Conservation (phyloP, 2,888 invertebrate species). For the Camponotus fellah region DNA sequence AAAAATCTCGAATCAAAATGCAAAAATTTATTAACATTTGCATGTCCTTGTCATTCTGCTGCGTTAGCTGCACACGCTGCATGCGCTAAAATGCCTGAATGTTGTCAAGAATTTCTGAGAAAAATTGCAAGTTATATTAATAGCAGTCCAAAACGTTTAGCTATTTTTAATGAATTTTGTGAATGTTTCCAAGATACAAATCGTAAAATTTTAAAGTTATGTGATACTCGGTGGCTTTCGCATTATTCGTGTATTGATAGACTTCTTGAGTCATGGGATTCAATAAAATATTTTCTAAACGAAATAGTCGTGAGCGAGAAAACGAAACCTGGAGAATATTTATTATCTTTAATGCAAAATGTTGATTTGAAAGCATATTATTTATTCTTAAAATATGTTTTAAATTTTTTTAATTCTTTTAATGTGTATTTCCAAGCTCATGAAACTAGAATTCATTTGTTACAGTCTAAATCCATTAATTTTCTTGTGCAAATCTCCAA, state of each 20-base stretch:
- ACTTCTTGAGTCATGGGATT: neutral
- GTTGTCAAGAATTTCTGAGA: neutral
- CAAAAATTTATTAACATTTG: neutral
- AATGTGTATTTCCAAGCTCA: neutral
- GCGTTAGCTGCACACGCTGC: neutral
- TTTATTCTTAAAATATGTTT: neutral
- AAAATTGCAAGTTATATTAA: neutral
- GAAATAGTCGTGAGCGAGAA: neutral
- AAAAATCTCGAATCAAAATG: neutral
- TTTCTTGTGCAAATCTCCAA: neutral
- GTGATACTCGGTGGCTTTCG: neutral
- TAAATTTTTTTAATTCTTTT: too few species aligned
- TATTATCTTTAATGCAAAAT: neutral
- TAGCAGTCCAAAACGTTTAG: neutral
- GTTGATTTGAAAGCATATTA: neutral
- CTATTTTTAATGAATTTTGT: neutral
- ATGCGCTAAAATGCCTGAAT: neutral
- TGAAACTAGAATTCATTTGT: neutral
- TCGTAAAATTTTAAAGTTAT: neutral
- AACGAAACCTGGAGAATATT: neutral
- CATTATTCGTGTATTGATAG: neutral
- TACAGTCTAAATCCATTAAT: neutral
- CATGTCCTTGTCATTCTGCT: neutral
- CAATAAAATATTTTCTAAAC: neutral
- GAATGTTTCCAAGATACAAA: too few species aligned